A percentile compares a stretch with the other conserved stretches of the same genome.
Evolutionary conservation across 2,113 vertebrate genomes (phyloP).

Genomic region (Oxyruncus cristatus): DNA sequence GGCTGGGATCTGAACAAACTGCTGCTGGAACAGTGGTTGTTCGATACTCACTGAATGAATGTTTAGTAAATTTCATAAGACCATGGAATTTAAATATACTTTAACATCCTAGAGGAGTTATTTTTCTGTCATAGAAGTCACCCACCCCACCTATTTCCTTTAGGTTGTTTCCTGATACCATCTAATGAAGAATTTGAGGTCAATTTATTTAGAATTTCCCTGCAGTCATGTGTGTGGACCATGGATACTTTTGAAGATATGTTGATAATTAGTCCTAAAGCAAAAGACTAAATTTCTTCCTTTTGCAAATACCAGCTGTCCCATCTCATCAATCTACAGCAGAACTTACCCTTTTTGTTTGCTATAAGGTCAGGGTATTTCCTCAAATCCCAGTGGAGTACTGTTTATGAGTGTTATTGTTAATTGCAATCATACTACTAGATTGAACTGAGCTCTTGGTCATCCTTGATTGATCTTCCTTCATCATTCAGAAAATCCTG

Average conservation of each 20-base stretch:
- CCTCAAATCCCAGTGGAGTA: not conserved
- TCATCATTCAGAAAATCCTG: not conserved
- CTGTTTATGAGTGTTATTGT: not conserved
- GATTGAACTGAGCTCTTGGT: conserved; percentile 9
- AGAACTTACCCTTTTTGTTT: not conserved
- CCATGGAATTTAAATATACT: not conserved
- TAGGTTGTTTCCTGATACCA: not conserved
- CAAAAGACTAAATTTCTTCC: not conserved
- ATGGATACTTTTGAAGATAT: not conserved
- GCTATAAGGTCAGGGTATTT: not conserved
- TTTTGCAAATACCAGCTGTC: conserved; percentile 16
- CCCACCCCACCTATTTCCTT: not conserved
- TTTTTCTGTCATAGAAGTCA: not conserved
- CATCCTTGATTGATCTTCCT: conserved; percentile 25
- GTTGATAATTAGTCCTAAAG: conserved; percentile 7
- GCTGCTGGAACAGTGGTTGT: not conserved
- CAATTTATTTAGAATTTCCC: not conserved
- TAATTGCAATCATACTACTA: not conserved
- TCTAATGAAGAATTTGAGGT: not conserved
- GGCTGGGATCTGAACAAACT: not conserved
- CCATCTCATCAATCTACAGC: not conserved
- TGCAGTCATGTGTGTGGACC: not conserved
- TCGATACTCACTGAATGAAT: not conserved
- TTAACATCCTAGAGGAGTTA: not conserved
- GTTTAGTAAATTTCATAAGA: not conserved